Base-by-base conservation (phyloP, 1,140 invertebrate genomes). In the Aphelinus atriplicis region DNA sequence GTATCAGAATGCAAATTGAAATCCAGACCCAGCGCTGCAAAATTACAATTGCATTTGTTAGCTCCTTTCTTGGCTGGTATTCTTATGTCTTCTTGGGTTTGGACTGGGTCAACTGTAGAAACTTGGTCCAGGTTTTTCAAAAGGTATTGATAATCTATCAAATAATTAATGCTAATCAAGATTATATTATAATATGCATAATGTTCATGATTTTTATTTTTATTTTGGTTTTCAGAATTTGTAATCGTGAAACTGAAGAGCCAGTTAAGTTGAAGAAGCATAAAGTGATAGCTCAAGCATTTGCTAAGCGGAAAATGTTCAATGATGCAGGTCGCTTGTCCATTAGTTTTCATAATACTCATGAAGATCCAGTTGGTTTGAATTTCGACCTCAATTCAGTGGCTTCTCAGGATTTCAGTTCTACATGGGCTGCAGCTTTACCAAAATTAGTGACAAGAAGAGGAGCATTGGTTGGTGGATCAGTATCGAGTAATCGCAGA, bases 81-180 rank as follows among this genome's bases (percentile, higher is more conserved):
- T 73, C 88, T 95, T n/a, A 96, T 97, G 93, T 95, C 95, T 3
- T 95, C 94, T 2, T 98, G 95, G 95, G 94, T 95, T 45, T 97
- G 95, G 95, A 97, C 95, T 48, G 90, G 91, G 55, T 93, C 94
- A 43, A 95, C 95, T 1, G 82, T 95, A 1, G 90, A 94, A 75
- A 92, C 93, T 1, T 98, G 96, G 96, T 91, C 91, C 68, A 89
- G 95, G 78, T 96, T 95, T 84, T 88, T 97, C 48, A 90, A 91
- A 85, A 94, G 93, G 95, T 96, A 82, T n/a, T 68, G 48, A n/a
- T 26, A 55, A 51, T 68, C 48, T 62, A 64, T 47, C 10, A 60
- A 66, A 7, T 65, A 48, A 42, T 26, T 58, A 56, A 69, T 47
- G 47, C 45, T 58, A 61, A 58, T 60, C 7, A 26, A 26, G 45